Evolutionary conservation across 2,113 vertebrate genomes (phyloP), one percentile per base, ranked within the genome.

Genomic region (Halichoeres trimaculatus): DNA sequence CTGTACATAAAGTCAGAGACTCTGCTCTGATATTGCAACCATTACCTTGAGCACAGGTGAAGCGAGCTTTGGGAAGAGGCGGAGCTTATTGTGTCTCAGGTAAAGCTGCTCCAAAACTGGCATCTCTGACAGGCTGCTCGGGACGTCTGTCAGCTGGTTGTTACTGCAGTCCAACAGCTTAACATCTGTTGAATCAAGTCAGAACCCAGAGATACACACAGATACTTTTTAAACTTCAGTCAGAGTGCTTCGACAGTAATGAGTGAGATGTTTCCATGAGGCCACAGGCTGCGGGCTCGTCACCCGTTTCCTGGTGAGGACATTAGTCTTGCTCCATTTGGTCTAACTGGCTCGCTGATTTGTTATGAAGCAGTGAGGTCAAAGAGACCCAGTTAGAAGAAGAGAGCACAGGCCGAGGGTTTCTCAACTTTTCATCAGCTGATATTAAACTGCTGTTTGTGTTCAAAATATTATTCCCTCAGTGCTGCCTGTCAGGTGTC

Each of bases 131-230:
- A 99, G 20, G 50, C 94, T 89, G 11, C 91, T 48, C 34, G 98
- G 96, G 2, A 99, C 67, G 0, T 89, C 89, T 72, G 95, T 96
- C 87, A 99, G 90, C 74, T 94, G 92, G 86, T 99, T 99, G n/a
- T 92, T 94, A 74, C 94, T 95, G 85, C 96, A 97, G 84, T 99
- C 97, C 89, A 99, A 83, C n/a, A 96, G 92, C 74, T 93, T 96
- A 60, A 99, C 90, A 73, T 86, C 98, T 99, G 80, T 23, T 0
- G 9, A 40, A 57, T 26, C 10, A 72, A 62, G n/a, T 10, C 14
- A 69, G 10, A 47, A n/a, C 10, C 5, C 45, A 48, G 7, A 19
- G 1, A 69, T 30, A 6, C 30, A 30, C 30, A 67, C 45, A 57
- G 19, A 51, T 23, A 40, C 8, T 22, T 20, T 30, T 43, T 9